Evolutionary conservation across 2,113 vertebrate genomes (phyloP).

Genomic region (Dicrurus megarhynchus): DNA sequence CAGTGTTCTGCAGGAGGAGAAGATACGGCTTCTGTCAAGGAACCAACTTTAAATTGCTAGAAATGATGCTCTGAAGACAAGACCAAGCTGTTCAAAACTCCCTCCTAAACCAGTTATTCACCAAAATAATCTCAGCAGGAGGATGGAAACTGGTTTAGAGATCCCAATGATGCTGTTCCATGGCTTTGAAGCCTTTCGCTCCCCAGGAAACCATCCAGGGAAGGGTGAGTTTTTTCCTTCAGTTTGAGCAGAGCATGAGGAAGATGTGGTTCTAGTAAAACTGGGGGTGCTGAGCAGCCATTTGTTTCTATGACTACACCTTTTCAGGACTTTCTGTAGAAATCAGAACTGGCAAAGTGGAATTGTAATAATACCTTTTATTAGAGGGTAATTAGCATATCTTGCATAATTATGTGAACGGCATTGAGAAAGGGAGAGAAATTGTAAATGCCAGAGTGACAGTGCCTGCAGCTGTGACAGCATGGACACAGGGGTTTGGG

Average conservation of each 20-base stretch:
- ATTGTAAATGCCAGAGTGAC: background rate
- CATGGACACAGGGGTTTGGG: background rate
- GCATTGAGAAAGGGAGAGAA: background rate
- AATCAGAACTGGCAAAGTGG: background rate
- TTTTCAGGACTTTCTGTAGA: background rate
- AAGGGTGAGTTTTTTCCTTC: background rate
- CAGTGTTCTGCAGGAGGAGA: background rate
- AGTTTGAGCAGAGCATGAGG: background rate
- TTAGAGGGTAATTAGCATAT: slow-evolving; percentile 3
- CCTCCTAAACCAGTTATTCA: background rate
- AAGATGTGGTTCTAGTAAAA: background rate
- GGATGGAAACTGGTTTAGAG: background rate
- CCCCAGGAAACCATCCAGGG: background rate
- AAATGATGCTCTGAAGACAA: background rate
- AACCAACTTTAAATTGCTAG: background rate
- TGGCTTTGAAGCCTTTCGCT: background rate
- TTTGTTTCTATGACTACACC: slow-evolving; percentile 48
- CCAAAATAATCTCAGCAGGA: background rate
- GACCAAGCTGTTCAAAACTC: background rate
- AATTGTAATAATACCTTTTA: slow-evolving; percentile 12
- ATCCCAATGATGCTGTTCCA: background rate
- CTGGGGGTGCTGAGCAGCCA: background rate
- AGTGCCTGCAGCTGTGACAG: background rate
- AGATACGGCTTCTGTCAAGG: background rate
- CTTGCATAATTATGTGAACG: background rate